Conservation (phyloP, 2,113 vertebrate genomes). For the Candoia aspera region DNA sequence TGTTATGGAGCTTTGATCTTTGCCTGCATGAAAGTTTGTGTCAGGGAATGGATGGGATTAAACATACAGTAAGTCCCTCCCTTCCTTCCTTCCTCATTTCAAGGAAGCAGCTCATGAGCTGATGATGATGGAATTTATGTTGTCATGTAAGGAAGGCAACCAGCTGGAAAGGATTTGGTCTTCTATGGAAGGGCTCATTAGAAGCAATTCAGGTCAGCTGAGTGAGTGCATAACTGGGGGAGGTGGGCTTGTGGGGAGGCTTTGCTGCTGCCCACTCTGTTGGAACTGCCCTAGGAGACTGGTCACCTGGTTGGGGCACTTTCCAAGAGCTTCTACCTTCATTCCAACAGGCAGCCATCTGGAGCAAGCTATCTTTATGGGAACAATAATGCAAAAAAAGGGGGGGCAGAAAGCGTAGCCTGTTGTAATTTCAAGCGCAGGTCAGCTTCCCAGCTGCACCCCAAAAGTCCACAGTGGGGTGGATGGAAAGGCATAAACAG, state of each 20-base stretch:
- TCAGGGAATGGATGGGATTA: slow-evolving; percentile 55
- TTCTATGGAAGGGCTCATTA: slow-evolving; percentile 62
- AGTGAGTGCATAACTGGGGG: slow-evolving; percentile 76
- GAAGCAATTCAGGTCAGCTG: slow-evolving; percentile 64
- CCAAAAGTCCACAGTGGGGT: too few relatives aligned
- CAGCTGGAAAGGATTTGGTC: slow-evolving; percentile 22
- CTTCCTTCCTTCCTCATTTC: slow-evolving; percentile 30
- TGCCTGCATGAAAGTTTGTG: slow-evolving; percentile 55
- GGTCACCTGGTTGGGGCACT: too few relatives aligned
- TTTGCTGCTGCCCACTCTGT: slow-evolving; percentile 72
- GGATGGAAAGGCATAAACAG: too few relatives aligned
- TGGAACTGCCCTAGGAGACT: too few relatives aligned
- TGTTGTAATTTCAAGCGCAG: too few relatives aligned
- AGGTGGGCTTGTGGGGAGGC: slow-evolving; percentile 61
- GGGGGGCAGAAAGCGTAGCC: too few relatives aligned
- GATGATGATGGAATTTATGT: slow-evolving; percentile 46
- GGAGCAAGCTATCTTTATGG: too few relatives aligned
- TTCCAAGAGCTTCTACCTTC: too few relatives aligned
- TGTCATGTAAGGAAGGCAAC: slow-evolving; percentile 47
- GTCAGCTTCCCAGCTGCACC: too few relatives aligned
- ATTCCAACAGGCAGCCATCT: too few relatives aligned
- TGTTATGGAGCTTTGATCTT: slow-evolving; percentile 70
- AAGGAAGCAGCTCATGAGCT: slow-evolving; percentile 41
- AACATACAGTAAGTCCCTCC: slow-evolving; percentile 62
- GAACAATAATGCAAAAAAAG: too few relatives aligned